Conservation (phyloP, 2,113 vertebrate genomes). For the Leptobrachium leishanense region DNA sequence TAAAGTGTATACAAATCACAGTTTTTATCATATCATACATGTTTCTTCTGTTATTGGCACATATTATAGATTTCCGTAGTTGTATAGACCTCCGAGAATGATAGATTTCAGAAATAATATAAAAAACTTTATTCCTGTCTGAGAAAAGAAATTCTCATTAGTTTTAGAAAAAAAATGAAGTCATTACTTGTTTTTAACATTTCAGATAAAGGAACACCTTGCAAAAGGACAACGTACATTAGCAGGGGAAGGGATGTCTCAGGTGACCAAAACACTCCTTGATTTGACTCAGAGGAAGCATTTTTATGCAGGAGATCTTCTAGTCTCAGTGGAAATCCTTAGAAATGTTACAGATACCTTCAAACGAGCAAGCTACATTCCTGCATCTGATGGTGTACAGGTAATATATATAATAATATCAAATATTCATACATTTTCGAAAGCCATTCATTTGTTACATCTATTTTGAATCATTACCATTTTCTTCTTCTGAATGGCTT, state of each 20-base stretch:
- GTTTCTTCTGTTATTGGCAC: too few species aligned
- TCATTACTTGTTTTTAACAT: slow-evolving; percentile 16
- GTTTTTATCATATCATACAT: too few species aligned
- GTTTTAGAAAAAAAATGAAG: background rate
- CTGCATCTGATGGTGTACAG: slow-evolving; percentile 95
- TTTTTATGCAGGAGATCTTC: slow-evolving; percentile 94
- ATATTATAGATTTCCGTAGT: too few species aligned
- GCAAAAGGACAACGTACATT: slow-evolving; percentile 92
- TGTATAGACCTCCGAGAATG: too few species aligned
- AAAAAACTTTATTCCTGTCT: too few species aligned
- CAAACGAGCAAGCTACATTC: slow-evolving; percentile 94
- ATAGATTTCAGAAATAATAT: too few species aligned
- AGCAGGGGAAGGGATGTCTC: slow-evolving; percentile 96
- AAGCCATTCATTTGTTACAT: too few species aligned
- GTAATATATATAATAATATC: slow-evolving; percentile 65
- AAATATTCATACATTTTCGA: too few species aligned
- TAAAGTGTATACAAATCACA: too few species aligned
- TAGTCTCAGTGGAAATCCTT: slow-evolving; percentile 96
- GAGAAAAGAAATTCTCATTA: background rate
- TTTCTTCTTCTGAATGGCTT: too few species aligned
- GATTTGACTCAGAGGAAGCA: slow-evolving; percentile 96
- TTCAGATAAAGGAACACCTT: slow-evolving; percentile 94
- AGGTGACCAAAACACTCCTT: slow-evolving; percentile 93
- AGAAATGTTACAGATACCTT: slow-evolving; percentile 97
- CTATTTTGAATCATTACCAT: too few species aligned